Evolutionary conservation across 2,888 invertebrate genomes (phyloP), one percentile per base, ranked within the genome.

Genomic region (Brachyopa scutellaris): DNA sequence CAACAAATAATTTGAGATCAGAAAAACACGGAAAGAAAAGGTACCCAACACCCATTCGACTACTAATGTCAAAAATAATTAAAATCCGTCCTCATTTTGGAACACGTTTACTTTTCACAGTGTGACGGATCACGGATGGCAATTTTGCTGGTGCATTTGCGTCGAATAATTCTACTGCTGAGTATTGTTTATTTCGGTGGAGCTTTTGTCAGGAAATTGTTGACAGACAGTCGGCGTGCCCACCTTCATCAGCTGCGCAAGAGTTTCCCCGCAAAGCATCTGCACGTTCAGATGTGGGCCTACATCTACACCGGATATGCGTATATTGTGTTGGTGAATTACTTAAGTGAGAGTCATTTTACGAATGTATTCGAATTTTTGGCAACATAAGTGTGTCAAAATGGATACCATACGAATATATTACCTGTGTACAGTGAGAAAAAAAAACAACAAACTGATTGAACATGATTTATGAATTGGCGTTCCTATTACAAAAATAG

Each of bases 241-340:
- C 85, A 88, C 79, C 73, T 86, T 45, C 76, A 88, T 80, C 89
- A 87, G 61, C 84, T 87, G 62, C 86, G 85, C 36, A 70, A 73
- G 67, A 51, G 33, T 53, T 55, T 82, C 42, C 70, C 77, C 9
- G 59, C 70, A n/a, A 88, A 88, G 79, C 87, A 88, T 57, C 70
- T 88, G 53, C 89, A 90, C 83, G 87, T 90, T 84, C 90, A 90
- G 61, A 88, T 88, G 87, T 90, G 90, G 90, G 89, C 87, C 21
- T 89, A 90, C 76, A 88, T 90, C 33, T 90, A 90, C 74, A 88
- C 88, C 55, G 88, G 87, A 59, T 90, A 90, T 45, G 85, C 87
- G 9, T 90, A 90, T 51, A 45, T 87, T 17, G 78, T 89, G 31
- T 74, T 90, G 47, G 87, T 89, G 21, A 89, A 89, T 85, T 90